Conservation (phyloP, 1,140 invertebrate genomes). For the Bombus consobrinus region DNA sequence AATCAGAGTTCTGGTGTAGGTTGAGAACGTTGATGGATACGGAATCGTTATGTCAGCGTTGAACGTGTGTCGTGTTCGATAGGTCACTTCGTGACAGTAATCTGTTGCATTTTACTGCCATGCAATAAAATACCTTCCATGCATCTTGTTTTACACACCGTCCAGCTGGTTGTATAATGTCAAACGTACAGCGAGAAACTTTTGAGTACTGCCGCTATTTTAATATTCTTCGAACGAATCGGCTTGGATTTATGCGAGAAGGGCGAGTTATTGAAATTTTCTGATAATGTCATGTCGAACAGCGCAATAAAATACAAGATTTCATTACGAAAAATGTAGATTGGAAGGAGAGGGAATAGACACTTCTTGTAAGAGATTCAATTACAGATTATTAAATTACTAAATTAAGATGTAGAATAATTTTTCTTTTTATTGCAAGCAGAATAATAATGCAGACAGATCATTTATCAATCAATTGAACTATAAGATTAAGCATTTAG, state of each 20-base stretch:
- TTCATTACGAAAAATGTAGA: not conserved
- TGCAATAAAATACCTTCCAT: slow-evolving; percentile 54
- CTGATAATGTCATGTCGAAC: not conserved
- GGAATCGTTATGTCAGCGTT: slow-evolving; percentile 12
- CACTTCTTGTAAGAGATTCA: not conserved
- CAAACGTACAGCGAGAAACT: slow-evolving; percentile 4
- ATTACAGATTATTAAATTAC: not conserved
- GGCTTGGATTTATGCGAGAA: not conserved
- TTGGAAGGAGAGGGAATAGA: not conserved
- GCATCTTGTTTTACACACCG: slow-evolving; percentile 50
- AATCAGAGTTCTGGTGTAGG: not conserved
- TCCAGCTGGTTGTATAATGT: slow-evolving; percentile 29
- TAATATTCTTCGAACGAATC: not conserved
- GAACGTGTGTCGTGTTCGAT: slow-evolving; percentile 42
- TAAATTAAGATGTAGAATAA: not conserved
- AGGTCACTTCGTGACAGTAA: slow-evolving; percentile 57
- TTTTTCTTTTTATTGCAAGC: not conserved
- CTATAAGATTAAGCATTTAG: not conserved
- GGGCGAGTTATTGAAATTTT: not conserved
- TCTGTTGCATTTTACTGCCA: slow-evolving; percentile 51
- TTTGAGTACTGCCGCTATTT: not conserved
- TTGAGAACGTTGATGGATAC: slow-evolving; percentile 17
- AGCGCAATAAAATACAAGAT: not conserved
- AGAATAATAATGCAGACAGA: not conserved
- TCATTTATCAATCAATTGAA: not conserved